Percentiles rank a stretch among this genome's conserved stretches.
Evolutionary conservation across 2,113 vertebrate genomes (phyloP).

Genomic region (Charadrius vociferus): DNA sequence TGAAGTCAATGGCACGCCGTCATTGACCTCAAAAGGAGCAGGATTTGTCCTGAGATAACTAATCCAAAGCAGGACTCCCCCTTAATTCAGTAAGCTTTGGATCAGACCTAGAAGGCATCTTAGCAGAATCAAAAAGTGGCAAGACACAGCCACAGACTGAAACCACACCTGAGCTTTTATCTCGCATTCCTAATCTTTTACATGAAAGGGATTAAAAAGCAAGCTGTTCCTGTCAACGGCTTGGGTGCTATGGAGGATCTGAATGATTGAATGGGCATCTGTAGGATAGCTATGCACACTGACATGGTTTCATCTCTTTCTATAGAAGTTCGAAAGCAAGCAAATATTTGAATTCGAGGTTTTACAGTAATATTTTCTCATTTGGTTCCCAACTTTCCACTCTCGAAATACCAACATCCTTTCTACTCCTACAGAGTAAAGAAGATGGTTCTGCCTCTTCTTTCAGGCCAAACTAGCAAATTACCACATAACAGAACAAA

Average conservation of each 20-base stretch:
- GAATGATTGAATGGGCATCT: background rate
- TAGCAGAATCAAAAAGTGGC: background rate
- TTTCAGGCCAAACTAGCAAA: background rate
- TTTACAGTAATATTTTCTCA: background rate
- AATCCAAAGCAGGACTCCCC: background rate
- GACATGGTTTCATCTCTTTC: background rate
- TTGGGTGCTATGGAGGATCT: background rate
- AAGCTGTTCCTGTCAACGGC: background rate
- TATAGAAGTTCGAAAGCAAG: background rate
- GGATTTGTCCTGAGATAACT: background rate
- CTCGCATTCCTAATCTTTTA: constrained; percentile 8
- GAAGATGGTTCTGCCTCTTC: background rate
- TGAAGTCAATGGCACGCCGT: background rate
- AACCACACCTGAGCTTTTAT: background rate
- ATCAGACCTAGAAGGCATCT: constrained; percentile 18
- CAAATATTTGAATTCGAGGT: background rate
- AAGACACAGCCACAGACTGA: background rate
- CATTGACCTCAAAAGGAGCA: background rate
- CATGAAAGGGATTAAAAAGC: constrained; percentile 2
- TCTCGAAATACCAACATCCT: background rate
- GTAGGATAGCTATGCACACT: background rate
- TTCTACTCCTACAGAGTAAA: background rate
- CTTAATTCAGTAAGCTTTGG: constrained; percentile 30
- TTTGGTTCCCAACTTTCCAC: background rate
- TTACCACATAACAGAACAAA: background rate